Percentiles rank a stretch among this genome's conserved stretches.
These are phyloP conservation scores for Cassiopea xamachana DNA, from an alignment of 30 jellyfish, hydroid and myxozoan species.

Conservation along the genomic window DNA sequence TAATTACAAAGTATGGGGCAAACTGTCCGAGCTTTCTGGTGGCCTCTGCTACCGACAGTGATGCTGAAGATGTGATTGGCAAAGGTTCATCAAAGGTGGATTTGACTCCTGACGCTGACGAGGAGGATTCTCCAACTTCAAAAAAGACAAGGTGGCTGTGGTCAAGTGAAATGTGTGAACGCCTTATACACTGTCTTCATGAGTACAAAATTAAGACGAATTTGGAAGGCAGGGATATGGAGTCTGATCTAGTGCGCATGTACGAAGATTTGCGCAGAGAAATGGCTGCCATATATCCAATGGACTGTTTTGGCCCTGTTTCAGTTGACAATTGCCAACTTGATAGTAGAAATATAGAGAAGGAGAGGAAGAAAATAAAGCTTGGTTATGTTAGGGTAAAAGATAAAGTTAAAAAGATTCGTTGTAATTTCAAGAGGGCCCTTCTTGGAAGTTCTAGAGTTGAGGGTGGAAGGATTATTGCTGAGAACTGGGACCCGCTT, in stretches of 20 bases:
- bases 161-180: conserved; percentile 36
- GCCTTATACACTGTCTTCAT: conserved; percentile 25
- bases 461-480: conserved; percentile 47
- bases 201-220: conserved; percentile 41
- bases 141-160: conserved; percentile 35
- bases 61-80: no score
- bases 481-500: conserved; percentile 52
- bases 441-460: conserved; percentile 56
- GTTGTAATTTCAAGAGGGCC: conserved; percentile 50
- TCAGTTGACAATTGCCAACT: background rate
- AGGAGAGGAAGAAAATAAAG: conserved; percentile 41
- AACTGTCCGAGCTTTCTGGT: no score
- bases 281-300: conserved; percentile 55
- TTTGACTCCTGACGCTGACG: no score
- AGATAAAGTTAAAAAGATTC: background rate
- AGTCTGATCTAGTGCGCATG: conserved; percentile 57
- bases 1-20: no score
- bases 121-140: no score
- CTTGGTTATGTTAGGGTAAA: conserved; percentile 67
- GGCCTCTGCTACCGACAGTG: no score
- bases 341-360: background rate
- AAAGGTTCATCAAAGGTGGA: no score
- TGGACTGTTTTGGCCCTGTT: conserved; percentile 61
- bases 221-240: conserved; percentile 52
- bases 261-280: conserved; percentile 42